Percentiles rank a stretch among this genome's conserved stretches.
phyloP scores from a whole-genome alignment of 2,888 invertebrate species.

The Drosophila nigricruria region DNA sequence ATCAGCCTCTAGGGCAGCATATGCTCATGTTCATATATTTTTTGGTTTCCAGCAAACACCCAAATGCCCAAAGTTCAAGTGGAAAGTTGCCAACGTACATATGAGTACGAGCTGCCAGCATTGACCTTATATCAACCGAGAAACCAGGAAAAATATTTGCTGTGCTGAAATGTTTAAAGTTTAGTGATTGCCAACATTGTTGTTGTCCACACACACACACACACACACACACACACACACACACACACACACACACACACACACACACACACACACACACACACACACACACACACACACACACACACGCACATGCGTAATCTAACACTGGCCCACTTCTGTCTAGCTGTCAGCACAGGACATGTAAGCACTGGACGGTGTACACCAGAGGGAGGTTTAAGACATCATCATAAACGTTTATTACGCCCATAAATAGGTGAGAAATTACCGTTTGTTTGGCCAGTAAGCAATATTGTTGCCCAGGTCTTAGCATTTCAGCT shows the following conservation, averaged over 20 bases:
- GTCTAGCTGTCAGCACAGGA: constrained; percentile 33
- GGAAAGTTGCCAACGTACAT: constrained; percentile 28
- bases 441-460: constrained; percentile 75
- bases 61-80: constrained; percentile 30
- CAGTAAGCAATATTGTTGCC: constrained; percentile 75
- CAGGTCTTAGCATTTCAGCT: constrained; percentile 44
- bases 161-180: constrained; percentile 54
- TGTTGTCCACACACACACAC: constrained; percentile 22
- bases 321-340: constrained; percentile 40
- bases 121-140: constrained; percentile 37
- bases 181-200: constrained; percentile 61
- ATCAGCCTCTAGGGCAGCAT: no score
- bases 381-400: not conserved
- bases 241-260: not conserved
- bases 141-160: constrained; percentile 21
- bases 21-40: constrained; percentile 7
- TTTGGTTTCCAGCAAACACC: constrained; percentile 8
- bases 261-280: constrained; percentile 4
- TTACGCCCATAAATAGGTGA: constrained; percentile 79
- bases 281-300: not conserved
- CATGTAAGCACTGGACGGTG: constrained; percentile 17
- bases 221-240: not conserved
- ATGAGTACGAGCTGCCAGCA: constrained; percentile 1
- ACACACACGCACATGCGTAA: constrained; percentile 16
- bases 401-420: constrained; percentile 81